A percentile compares a stretch with the other conserved stretches of the same genome.
Conservation (phyloP, 2,888 invertebrate species). For the Lypha dubia region DNA sequence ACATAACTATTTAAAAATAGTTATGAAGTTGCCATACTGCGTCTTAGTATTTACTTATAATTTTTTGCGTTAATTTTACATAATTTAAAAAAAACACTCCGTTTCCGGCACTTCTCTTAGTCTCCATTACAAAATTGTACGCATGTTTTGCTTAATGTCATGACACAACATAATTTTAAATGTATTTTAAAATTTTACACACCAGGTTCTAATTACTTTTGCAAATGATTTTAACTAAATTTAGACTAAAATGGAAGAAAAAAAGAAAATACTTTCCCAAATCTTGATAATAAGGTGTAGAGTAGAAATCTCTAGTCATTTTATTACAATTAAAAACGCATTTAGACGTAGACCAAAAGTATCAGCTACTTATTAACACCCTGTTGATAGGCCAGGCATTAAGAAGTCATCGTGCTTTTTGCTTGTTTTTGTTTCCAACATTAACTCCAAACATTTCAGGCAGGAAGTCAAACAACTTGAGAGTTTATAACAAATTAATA, state of each 20-base stretch:
- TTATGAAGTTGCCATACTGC: too few species aligned
- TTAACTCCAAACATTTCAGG: neutral
- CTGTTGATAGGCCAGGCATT: neutral
- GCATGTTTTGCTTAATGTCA: neutral
- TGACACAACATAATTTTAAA: neutral
- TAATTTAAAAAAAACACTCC: neutral
- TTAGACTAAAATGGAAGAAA: neutral
- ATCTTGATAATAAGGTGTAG: neutral
- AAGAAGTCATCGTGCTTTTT: neutral
- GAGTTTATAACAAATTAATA: slow-evolving; percentile 50
- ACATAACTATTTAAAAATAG: too few species aligned
- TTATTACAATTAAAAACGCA: slow-evolving; percentile 37
- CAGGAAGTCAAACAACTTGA: slow-evolving; percentile 41
- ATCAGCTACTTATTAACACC: slow-evolving; percentile 3
- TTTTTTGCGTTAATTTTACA: neutral
- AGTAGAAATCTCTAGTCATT: slow-evolving; percentile 8
- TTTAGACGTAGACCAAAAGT: slow-evolving; percentile 6
- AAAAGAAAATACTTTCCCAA: neutral
- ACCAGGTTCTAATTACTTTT: neutral
- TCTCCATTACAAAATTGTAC: neutral
- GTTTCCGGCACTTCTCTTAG: neutral
- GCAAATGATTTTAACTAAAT: neutral
- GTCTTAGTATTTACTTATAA: neutral
- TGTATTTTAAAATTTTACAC: neutral
- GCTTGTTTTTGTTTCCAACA: neutral